These are phyloP conservation scores for Cichladusa arquata DNA, from an alignment of 2,113 vertebrate species.

Conservation along the genomic window DNA sequence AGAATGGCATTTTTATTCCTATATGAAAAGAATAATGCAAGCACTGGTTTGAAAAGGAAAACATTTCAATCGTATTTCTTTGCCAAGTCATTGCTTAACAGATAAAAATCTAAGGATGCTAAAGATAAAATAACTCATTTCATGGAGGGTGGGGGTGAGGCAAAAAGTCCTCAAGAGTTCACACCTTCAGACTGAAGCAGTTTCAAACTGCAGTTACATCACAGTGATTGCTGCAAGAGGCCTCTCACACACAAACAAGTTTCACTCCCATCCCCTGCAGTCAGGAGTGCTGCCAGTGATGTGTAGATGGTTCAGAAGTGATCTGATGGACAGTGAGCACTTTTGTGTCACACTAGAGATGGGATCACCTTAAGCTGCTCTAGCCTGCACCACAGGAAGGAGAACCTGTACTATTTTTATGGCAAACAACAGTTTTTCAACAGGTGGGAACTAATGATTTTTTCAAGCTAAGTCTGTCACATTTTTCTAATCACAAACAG, in stretches of 20 bases:
- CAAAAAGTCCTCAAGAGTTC: neutral
- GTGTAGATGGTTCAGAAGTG: rapidly evolving
- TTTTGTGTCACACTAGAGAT: rapidly evolving
- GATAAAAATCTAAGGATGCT: neutral
- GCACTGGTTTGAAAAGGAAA: neutral
- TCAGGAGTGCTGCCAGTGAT: rapidly evolving
- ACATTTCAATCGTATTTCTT: neutral
- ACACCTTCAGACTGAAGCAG: neutral
- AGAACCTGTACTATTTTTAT: neutral
- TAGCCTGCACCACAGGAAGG: neutral
- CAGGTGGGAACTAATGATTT: neutral
- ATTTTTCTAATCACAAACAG: neutral
- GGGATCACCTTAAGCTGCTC: neutral
- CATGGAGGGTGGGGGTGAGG: neutral
- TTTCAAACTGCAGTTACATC: neutral
- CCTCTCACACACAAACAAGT: no score
- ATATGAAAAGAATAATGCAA: neutral
- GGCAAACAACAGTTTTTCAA: neutral
- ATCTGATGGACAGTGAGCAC: neutral
- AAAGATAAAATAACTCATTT: neutral
- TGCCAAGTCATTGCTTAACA: neutral
- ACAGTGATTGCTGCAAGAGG: neutral
- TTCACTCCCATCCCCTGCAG: rapidly evolving
- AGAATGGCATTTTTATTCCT: neutral
- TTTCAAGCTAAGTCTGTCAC: neutral